Conservation (phyloP, 1,140 invertebrate species). For the Hetaerina americana region DNA sequence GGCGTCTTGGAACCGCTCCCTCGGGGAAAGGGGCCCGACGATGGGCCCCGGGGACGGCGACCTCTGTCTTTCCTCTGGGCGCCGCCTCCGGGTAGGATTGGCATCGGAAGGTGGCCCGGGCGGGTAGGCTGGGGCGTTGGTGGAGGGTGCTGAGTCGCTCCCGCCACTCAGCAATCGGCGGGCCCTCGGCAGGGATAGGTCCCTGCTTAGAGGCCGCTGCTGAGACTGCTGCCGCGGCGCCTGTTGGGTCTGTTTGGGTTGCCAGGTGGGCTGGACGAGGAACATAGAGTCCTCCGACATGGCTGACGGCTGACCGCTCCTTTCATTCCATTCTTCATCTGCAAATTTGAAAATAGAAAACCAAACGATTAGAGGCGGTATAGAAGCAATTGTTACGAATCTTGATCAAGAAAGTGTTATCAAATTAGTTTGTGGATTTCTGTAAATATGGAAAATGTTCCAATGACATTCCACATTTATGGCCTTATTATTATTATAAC, state of each 20-base stretch:
- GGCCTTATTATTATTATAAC: too few relatives aligned
- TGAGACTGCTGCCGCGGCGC: constrained; percentile 14
- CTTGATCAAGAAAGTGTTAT: too few relatives aligned
- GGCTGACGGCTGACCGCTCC: constrained; percentile 11
- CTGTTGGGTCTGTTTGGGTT: constrained; percentile 4
- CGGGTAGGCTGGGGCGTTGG: constrained; percentile 21
- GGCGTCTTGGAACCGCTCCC: constrained; percentile 63
- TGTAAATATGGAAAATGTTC: too few relatives aligned
- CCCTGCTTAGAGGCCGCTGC: constrained; percentile 13
- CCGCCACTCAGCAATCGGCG: constrained; percentile 8
- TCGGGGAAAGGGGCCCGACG: constrained; percentile 32
- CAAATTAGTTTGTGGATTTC: too few relatives aligned
- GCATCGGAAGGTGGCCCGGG: constrained; percentile 11
- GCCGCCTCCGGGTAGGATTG: constrained; percentile 18
- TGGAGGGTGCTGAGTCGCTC: constrained; percentile 21
- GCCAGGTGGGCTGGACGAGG: constrained; percentile 21
- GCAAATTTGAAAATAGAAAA: constrained; percentile 15
- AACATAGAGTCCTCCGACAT: constrained; percentile 22
- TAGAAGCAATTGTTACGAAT: too few relatives aligned
- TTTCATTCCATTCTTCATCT: constrained; percentile 27
- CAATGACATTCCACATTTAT: too few relatives aligned
- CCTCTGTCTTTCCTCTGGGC: constrained; percentile 34
- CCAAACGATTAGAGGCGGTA: neutral
- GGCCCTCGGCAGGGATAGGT: constrained; percentile 16
- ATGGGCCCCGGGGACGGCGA: constrained; percentile 29